Evolutionary conservation across 2,797 vertebrate species (phyloP).

Genomic region (Anolis apletophallus): DNA sequence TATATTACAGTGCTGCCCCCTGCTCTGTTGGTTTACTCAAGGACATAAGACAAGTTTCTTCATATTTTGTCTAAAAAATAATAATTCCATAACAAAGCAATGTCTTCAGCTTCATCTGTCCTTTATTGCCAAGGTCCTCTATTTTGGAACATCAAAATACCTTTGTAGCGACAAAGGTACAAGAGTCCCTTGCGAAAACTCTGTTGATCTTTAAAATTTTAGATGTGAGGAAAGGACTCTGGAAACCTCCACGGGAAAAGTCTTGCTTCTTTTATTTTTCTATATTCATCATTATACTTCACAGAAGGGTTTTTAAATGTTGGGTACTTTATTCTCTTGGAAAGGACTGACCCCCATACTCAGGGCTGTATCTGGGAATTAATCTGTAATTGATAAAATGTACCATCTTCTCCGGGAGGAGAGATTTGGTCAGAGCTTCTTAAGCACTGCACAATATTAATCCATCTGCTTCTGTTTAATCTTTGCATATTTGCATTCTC

Average conservation of each 20-base stretch:
- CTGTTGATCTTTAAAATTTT: neutral
- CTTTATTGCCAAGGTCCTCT: neutral
- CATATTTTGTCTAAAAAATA: neutral
- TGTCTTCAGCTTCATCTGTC: neutral
- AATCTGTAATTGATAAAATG: slow-evolving; percentile 18
- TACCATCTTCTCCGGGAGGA: neutral
- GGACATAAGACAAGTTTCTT: neutral
- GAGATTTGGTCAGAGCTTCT: neutral
- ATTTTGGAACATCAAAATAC: neutral
- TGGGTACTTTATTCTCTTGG: neutral
- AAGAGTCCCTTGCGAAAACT: neutral
- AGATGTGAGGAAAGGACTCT: neutral
- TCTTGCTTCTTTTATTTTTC: neutral
- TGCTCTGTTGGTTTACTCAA: too few relatives aligned
- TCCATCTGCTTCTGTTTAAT: neutral
- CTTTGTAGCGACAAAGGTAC: neutral
- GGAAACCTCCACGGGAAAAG: neutral
- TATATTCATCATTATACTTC: neutral
- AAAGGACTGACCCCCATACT: neutral
- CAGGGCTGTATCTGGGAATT: neutral
- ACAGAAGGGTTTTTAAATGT: slow-evolving; percentile 4
- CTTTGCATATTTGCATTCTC: neutral
- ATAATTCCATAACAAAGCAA: neutral
- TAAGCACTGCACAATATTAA: neutral
- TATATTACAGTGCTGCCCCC: too few relatives aligned